phyloP scores from a whole-genome alignment of 1,140 invertebrate genomes.

The Centruroides vittatus region DNA sequence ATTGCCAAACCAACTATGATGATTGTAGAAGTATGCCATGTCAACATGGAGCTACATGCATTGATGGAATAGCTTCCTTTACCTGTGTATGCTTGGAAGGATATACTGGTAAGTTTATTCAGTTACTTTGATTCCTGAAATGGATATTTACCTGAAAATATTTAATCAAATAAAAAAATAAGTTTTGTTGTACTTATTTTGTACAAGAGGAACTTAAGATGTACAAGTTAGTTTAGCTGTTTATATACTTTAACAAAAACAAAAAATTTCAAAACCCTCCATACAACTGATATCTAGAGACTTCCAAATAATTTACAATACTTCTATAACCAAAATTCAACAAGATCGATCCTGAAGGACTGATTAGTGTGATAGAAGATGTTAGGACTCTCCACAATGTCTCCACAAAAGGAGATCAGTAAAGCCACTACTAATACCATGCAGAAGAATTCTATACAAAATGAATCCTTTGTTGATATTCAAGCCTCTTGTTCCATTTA shows the following conservation, averaged over 20 bases:
- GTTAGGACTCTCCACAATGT: no score
- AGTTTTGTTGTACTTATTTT: no score
- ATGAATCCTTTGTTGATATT: no score
- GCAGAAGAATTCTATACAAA: no score
- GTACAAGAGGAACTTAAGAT: no score
- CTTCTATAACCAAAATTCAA: not conserved
- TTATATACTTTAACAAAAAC: no score
- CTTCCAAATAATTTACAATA: not conserved
- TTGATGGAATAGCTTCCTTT: slow-evolving; percentile 25
- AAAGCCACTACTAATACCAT: no score
- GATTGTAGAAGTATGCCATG: slow-evolving; percentile 34
- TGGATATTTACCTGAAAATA: not conserved
- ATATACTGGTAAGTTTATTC: slow-evolving; percentile 44
- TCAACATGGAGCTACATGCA: slow-evolving; percentile 32
- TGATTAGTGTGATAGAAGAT: no score
- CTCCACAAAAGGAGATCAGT: no score
- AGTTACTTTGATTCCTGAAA: not conserved
- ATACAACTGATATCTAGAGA: not conserved
- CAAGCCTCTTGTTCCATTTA: no score
- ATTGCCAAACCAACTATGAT: slow-evolving; percentile 67
- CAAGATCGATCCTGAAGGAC: no score
- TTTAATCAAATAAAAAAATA: not conserved
- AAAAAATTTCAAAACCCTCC: not conserved
- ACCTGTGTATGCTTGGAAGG: slow-evolving; percentile 59
- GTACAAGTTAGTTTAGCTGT: no score